Base-by-base conservation (phyloP, 2,888 invertebrate species). In the Chymomyza fuscimana region DNA sequence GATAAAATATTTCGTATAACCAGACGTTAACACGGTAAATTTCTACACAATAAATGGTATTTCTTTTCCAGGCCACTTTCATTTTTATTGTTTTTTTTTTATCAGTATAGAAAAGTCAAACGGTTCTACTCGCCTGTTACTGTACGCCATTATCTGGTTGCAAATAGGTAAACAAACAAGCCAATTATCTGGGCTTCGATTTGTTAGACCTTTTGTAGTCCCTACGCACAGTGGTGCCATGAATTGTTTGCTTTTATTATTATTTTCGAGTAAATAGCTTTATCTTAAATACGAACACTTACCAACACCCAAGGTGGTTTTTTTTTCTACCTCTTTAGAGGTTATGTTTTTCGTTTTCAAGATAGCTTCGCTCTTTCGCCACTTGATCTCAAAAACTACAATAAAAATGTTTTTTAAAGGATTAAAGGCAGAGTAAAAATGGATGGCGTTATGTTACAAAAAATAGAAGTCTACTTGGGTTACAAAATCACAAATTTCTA, bases 151-250 rank as follows among this genome's bases (percentile, higher is more conserved):
- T 85, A 85, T 85, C 87, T 85, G 74, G 72, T 79, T 81, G 71
- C 78, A 74, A 74, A 77, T 77, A 86, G 79, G 86, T 87, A 86
- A 87, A 87, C 84, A 85, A 86, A 64, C 73, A 67, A 70, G 73
- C 71, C 82, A 86, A 86, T 82, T 87, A 84, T 84, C 83, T 82
- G 77, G 79, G 83, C 70, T 77, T 87, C 83, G 83, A 81, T 87
- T 80, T 77, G 75, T 71, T 71, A 66, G 63, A 68, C 76, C 59
- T 78, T 77, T 32, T 60, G 22, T 56, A 71, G 60, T 70, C 63
- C 16, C 51, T 63, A 52, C 22, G 71, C 67, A 82, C 78, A 77
- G 76, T 78, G 86, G 65, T 32, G 19, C 40, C 40, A 40, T 16
- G 16, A 15, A 1, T 29, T 36, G 32, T n/a, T n/a, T 56, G 19